A percentile compares a stretch with the other conserved stretches of the same genome.
Evolutionary conservation across 37 sponge, comb jelly and placozoan genomes (phyloP).

Genomic region (Theonella swinhoei): DNA sequence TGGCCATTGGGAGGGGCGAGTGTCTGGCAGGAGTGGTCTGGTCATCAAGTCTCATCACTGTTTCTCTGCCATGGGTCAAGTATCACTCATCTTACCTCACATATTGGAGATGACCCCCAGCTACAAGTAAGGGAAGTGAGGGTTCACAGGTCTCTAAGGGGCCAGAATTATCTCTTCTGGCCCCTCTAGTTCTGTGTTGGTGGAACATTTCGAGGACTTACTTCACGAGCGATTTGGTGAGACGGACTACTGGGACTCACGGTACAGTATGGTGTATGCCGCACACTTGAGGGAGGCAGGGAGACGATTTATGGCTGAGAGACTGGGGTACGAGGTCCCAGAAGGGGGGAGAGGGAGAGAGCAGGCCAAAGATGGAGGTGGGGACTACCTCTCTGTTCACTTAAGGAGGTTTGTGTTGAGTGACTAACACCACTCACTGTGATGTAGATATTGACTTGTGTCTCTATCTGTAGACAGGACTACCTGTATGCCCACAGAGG

Average conservation of each 20-base stretch:
- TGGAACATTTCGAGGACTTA: constrained; percentile 70
- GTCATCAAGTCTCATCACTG: constrained; percentile 36
- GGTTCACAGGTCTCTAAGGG: too few relatives aligned
- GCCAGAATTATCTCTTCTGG: neutral
- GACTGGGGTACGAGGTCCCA: constrained; percentile 54
- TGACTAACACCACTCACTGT: neutral
- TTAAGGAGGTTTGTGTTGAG: constrained; percentile 60
- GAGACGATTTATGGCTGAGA: constrained; percentile 64
- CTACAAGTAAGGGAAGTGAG: too few relatives aligned
- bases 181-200: constrained; percentile 59
- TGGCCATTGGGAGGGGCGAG: constrained; percentile 28
- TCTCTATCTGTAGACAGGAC: constrained; percentile 22
- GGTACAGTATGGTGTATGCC: constrained; percentile 90
- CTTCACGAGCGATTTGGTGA: constrained; percentile 80
- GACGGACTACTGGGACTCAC: constrained; percentile 83
- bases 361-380: constrained; percentile 60
- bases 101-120: too few relatives aligned
- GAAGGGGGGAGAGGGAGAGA: constrained; percentile 43
- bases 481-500: constrained; percentile 45
- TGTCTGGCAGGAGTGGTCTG: constrained; percentile 21
- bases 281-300: constrained; percentile 67
- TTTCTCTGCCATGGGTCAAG: constrained; percentile 55
- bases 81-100: constrained; percentile 28
- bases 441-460: neutral
- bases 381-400: constrained; percentile 85